A percentile compares a stretch with the other conserved stretches of the same genome.
Conservation (phyloP, 2,797 vertebrate genomes). For the Pseudochirops corinnae region DNA sequence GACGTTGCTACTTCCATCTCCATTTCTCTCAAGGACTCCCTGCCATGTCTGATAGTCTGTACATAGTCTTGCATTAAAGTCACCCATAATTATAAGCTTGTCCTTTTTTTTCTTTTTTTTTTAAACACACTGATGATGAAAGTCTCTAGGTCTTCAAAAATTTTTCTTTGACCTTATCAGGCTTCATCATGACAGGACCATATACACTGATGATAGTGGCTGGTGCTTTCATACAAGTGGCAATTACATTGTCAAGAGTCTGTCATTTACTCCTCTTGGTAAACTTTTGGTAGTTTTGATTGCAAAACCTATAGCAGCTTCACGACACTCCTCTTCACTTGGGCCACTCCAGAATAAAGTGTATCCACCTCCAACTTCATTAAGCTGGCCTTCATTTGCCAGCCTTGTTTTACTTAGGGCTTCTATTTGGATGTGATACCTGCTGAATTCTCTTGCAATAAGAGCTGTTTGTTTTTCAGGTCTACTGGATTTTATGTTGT, state of each 20-base stretch:
- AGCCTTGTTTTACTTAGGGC: no score
- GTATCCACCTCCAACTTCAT: no score
- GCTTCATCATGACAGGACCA: neutral
- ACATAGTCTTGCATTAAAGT: neutral
- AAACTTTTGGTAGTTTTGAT: neutral
- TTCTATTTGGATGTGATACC: no score
- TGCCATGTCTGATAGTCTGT: neutral
- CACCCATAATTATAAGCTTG: neutral
- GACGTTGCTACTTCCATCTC: neutral
- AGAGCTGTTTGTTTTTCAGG: no score
- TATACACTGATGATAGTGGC: neutral
- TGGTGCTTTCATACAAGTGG: neutral
- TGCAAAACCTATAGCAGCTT: neutral
- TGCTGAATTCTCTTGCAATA: no score
- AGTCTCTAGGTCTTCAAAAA: neutral
- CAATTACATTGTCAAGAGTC: no score
- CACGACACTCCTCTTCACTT: neutral
- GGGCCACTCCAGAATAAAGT: no score
- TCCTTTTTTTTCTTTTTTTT: neutral
- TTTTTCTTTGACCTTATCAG: neutral
- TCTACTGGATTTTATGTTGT: no score
- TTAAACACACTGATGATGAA: neutral
- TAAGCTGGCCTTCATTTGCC: no score
- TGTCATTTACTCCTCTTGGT: no score
- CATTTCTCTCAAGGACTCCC: neutral